Evolutionary conservation across 1,140 invertebrate species (phyloP), one percentile per base, ranked within the genome.

Genomic region (Drosophila serrata): DNA sequence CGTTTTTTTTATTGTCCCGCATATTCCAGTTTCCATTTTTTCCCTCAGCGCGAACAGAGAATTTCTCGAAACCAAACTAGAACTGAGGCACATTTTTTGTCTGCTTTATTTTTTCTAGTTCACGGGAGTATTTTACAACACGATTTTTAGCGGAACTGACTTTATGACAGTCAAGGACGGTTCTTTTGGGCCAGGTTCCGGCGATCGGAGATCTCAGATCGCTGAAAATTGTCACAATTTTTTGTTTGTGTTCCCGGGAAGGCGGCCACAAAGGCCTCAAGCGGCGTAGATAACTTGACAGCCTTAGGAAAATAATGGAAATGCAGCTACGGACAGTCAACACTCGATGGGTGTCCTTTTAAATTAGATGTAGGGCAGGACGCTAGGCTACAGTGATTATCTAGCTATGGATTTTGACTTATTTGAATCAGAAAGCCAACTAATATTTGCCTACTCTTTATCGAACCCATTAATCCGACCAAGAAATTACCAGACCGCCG

Each of bases 61-160:
- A 62, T 65, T 88, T 88, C 85, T 88, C 42, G 59, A 90, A 90
- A 90, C 51, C 45, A 85, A 90, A 90, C 85, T 90, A 90, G 85
- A 90, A 90, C 85, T 90, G 67, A 88, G 82, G 74, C 85, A 90
- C 37, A 73, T 90, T 90, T 86, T 90, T 87, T 87, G 84, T 88
- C 27, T 73, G 64, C 65, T 58, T 81, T 85, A 64, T 85, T 85
- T 85, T 81, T 85, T 67, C 81, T 69, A 67, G 64, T 73, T 73
- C 64, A 40, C 48, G 40, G 58, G 62, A 55, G 76, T 65, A 80
- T 81, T 79, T 82, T 75, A 74, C 60, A 27, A 73, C 59, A 56
- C 59, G 59, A 79, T 67, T 86, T 86, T 86, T 79, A 81, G 57
- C 33, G 84, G 65, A 86, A 56, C 74, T 90, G 77, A 72, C 77